phyloP scores from a whole-genome alignment of 2,797 vertebrate genomes.

The Bucorvus abyssinicus region DNA sequence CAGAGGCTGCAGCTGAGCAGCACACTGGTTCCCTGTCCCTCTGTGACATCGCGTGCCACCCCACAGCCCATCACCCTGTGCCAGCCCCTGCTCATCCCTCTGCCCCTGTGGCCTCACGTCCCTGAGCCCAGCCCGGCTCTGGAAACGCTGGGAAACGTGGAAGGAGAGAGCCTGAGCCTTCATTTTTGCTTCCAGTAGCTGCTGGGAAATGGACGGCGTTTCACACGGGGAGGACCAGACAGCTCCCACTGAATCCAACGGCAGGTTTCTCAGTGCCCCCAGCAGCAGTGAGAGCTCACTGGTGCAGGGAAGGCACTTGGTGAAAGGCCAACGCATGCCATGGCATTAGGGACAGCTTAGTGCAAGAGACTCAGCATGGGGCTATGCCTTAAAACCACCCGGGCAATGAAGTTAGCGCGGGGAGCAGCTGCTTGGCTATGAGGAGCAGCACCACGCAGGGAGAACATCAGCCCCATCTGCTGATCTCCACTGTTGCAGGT shows the following conservation, averaged over 20 bases:
- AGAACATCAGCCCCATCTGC: fast-evolving
- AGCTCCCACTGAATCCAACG: neutral
- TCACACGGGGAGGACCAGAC: neutral
- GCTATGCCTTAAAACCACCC: neutral
- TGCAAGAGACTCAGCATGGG: neutral
- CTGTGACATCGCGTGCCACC: neutral
- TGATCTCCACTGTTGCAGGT: fast-evolving
- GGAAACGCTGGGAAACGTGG: neutral
- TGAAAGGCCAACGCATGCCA: neutral
- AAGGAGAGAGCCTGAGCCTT: neutral
- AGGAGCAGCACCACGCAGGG: neutral
- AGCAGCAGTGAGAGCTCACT: neutral
- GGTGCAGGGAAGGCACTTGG: neutral
- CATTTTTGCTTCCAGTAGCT: neutral
- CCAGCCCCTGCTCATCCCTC: neutral
- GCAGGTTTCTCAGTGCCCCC: neutral
- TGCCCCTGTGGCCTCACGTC: too few species aligned
- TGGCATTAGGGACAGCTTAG: neutral
- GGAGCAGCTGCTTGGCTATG: neutral
- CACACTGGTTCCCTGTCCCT: too few species aligned
- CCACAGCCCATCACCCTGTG: neutral
- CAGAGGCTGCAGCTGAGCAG: neutral
- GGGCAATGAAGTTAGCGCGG: neutral
- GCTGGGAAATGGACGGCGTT: neutral
- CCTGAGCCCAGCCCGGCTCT: neutral